These are phyloP conservation scores for Rattus norvegicus DNA, from an alignment of 2,113 vertebrate genomes.

Conservation along the genomic window GRCr8 NC_086022.1:44317001-44317500, in stretches of 20 bases:
- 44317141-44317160: neutral
- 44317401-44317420: neutral
- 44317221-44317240: neutral
- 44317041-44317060: slow-evolving; percentile 6
- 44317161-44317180: neutral
- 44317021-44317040: neutral
- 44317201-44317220: neutral
- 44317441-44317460: neutral
- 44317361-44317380: neutral
- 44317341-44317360: slow-evolving; percentile 10
- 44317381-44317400: neutral
- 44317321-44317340: neutral
- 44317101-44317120: neutral
- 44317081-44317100: slow-evolving; percentile 29
- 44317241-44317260: neutral
- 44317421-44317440: neutral
- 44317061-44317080: neutral
- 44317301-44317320: neutral
- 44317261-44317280: slow-evolving; percentile 1
- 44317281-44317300: neutral
- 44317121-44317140: neutral
- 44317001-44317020: slow-evolving; percentile 43
- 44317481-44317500: neutral
- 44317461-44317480: neutral
- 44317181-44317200: neutral